Percentiles rank a stretch among this genome's conserved stretches.
Conservation (phyloP, 2,888 invertebrate species). For the Drosophila buzzatii region DNA sequence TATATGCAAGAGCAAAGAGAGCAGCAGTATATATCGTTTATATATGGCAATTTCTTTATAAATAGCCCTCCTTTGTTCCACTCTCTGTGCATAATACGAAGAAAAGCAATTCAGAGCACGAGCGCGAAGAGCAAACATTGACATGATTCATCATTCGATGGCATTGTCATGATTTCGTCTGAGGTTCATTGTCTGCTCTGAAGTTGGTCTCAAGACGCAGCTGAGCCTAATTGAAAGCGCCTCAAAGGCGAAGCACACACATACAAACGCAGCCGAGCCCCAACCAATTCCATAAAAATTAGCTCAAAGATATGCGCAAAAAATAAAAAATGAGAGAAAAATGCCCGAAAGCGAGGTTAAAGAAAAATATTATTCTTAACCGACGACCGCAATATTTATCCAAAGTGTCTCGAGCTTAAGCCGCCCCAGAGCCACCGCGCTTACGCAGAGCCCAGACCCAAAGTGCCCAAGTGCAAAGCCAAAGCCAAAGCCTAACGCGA, state of each 20-base stretch:
- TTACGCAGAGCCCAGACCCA: conserved; percentile 58
- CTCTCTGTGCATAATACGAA: conserved; percentile 16
- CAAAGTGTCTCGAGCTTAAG: conserved; percentile 56
- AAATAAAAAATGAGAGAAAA: conserved; percentile 65
- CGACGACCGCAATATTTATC: conserved; percentile 69
- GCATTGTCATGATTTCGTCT: conserved; percentile 53
- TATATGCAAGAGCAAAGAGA: neutral
- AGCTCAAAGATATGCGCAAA: conserved; percentile 24
- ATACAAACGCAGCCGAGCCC: conserved; percentile 15
- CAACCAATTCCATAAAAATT: conserved; percentile 49
- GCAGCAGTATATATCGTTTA: neutral
- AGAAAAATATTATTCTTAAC: conserved; percentile 75
- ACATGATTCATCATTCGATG: conserved; percentile 60
- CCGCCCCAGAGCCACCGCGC: conserved; percentile 76
- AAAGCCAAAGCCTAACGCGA: conserved; percentile 29
- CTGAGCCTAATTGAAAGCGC: conserved; percentile 69
- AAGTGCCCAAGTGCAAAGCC: conserved; percentile 21
- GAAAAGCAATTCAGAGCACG: conserved; percentile 73
- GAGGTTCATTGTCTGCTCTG: conserved; percentile 57
- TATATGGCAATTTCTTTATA: conserved; percentile 21
- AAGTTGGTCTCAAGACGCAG: conserved; percentile 57
- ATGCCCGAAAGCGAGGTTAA: conserved; percentile 48
- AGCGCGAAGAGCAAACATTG: conserved; percentile 55
- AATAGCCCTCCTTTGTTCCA: conserved; percentile 24
- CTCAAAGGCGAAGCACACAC: conserved; percentile 42